phyloP scores from a whole-genome alignment of 2,888 invertebrate genomes.

The Idaea aversata region DNA sequence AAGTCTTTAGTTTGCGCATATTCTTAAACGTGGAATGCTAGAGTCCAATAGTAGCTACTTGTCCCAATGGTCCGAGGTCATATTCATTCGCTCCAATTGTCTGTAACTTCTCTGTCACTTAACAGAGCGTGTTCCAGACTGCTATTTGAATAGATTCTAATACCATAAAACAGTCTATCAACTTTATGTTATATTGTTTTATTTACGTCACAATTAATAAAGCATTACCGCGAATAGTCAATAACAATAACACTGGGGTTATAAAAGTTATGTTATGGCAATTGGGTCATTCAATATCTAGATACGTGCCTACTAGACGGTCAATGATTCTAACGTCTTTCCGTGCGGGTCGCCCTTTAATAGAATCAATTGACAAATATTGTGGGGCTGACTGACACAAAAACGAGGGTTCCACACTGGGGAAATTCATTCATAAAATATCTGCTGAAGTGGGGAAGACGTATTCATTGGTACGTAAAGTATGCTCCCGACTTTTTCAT shows the following conservation, averaged over 20 bases:
- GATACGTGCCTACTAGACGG: constrained; percentile 31
- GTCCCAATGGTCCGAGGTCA: constrained; percentile 52
- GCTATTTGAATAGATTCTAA: constrained; percentile 18
- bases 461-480: constrained; percentile 18
- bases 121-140: constrained; percentile 20
- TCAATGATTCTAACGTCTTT: constrained; percentile 39
- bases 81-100: constrained; percentile 69
- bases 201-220: background rate
- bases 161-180: constrained; percentile 6
- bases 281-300: constrained; percentile 29
- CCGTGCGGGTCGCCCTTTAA: constrained; percentile 35
- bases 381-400: constrained; percentile 33
- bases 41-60: constrained; percentile 18
- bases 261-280: constrained; percentile 2
- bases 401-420: constrained; percentile 20
- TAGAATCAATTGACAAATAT: constrained; percentile 42
- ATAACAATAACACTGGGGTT: background rate
- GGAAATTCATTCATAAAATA: constrained; percentile 33
- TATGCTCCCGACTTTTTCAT: constrained; percentile 16
- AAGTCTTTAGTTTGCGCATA: background rate
- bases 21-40: background rate
- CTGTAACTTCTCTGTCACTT: constrained; percentile 24
- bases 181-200: background rate
- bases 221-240: background rate
- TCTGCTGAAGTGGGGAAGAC: constrained; percentile 17